Conservation (phyloP, 2,888 invertebrate species). For the Diarsia brunnea region DNA sequence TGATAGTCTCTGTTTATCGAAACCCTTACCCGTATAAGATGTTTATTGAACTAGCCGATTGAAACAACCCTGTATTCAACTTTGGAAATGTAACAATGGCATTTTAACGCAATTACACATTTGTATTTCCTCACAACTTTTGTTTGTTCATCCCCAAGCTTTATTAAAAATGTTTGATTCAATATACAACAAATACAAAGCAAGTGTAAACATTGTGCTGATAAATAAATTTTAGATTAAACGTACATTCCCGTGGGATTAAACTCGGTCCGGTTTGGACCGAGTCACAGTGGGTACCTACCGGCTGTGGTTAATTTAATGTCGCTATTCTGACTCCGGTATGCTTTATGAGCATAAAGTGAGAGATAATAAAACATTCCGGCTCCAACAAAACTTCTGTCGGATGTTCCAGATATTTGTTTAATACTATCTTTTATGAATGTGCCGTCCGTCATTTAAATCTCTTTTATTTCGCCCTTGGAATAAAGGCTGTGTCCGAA, state of each 20-base stretch:
- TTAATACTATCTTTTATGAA: conserved; percentile 68
- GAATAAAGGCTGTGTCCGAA: conserved; percentile 60
- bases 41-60: conserved; percentile 47
- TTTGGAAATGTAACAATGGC: conserved; percentile 31
- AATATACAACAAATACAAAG: conserved; percentile 47
- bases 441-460: conserved; percentile 61
- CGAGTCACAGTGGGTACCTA: conserved; percentile 52
- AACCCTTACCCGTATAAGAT: conserved; percentile 29
- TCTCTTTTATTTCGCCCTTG: conserved; percentile 66
- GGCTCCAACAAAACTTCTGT: conserved; percentile 54
- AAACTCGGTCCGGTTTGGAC: conserved; percentile 40
- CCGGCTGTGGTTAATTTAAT: conserved; percentile 71
- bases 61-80: conserved; percentile 25
- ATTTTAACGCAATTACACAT: conserved; percentile 48
- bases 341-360: conserved; percentile 69
- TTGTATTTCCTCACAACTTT: conserved; percentile 21
- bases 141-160: conserved; percentile 23
- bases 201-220: conserved; percentile 22
- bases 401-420: conserved; percentile 69
- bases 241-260: conserved; percentile 65
- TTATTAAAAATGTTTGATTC: conserved; percentile 32
- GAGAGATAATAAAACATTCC: conserved; percentile 70
- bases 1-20: conserved; percentile 28
- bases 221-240: conserved; percentile 64
- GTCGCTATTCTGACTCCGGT: conserved; percentile 61